Conservation (phyloP, 1,140 invertebrate genomes). For the Drosophila pandora region DNA sequence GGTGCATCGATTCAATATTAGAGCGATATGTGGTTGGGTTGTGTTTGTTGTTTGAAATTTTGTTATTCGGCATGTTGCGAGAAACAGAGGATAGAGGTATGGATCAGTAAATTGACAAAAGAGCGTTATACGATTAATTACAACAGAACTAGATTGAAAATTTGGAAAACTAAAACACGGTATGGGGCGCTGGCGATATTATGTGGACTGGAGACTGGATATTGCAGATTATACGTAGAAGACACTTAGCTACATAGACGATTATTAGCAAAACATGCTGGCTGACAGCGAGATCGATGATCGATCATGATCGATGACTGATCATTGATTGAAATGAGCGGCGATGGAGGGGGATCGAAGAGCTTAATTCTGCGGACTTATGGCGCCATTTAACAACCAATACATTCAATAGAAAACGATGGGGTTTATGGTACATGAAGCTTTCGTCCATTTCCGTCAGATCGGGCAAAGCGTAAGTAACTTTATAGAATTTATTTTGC, state of each 20-base stretch:
- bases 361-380: no score
- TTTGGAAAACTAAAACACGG: slow-evolving; percentile 30
- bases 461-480: slow-evolving; percentile 23
- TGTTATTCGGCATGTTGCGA: slow-evolving; percentile 50
- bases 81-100: slow-evolving; percentile 67
- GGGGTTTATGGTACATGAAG: slow-evolving; percentile 44
- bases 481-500: slow-evolving; percentile 6
- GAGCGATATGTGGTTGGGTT: slow-evolving; percentile 36
- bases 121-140: slow-evolving; percentile 32
- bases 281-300: slow-evolving; percentile 56
- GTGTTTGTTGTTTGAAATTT: slow-evolving; percentile 37
- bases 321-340: slow-evolving; percentile 32
- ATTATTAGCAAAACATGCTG: slow-evolving; percentile 64
- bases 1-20: slow-evolving; percentile 44
- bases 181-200: slow-evolving; percentile 16
- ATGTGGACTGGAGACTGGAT: slow-evolving; percentile 23
- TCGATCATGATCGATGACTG: slow-evolving; percentile 37
- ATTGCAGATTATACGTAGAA: slow-evolving; percentile 18
- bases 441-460: slow-evolving; percentile 36
- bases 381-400: slow-evolving; percentile 31
- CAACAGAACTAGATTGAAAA: slow-evolving; percentile 34
- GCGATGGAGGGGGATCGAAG: slow-evolving; percentile 24
- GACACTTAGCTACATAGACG: slow-evolving; percentile 43
- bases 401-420: slow-evolving; percentile 51
- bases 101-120: slow-evolving; percentile 58